Evolutionary conservation across 2,888 invertebrate genomes (phyloP).

Genomic region (Oscheius sp.): DNA sequence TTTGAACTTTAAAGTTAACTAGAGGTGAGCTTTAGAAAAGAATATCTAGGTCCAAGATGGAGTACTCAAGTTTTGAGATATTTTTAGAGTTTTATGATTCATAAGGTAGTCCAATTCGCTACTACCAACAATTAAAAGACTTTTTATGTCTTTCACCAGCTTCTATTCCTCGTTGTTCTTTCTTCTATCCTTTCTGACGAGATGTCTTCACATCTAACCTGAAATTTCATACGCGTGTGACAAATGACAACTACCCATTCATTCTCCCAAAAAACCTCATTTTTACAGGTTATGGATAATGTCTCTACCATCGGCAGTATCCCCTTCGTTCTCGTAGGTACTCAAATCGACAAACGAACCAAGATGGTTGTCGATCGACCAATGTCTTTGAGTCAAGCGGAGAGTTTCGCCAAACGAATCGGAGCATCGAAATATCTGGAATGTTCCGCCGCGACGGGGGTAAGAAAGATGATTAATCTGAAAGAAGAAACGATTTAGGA

Average conservation of each 20-base stretch:
- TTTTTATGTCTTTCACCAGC: too few relatives aligned
- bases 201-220: neutral
- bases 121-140: too few relatives aligned
- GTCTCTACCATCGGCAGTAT: conserved; percentile 13
- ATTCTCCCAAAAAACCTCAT: neutral
- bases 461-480: neutral
- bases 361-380: conserved; percentile 12
- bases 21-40: too few relatives aligned
- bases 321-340: conserved; percentile 32
- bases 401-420: conserved; percentile 25
- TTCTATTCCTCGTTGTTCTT: neutral
- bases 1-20: too few relatives aligned
- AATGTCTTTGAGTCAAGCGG: conserved; percentile 31
- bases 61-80: too few relatives aligned
- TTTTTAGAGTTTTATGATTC: too few relatives aligned
- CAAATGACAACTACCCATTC: neutral
- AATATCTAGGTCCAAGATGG: too few relatives aligned
- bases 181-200: neutral
- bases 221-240: conserved; percentile 22
- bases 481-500: conserved; percentile 23
- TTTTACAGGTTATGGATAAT: conserved; percentile 27
- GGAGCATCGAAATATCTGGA: conserved; percentile 29
- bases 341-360: conserved; percentile 29
- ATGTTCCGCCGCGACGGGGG: conserved; percentile 28
- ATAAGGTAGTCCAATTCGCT: too few relatives aligned